phyloP scores from a whole-genome alignment of 2,888 invertebrate genomes.

The Diachrysia chrysitis region DNA sequence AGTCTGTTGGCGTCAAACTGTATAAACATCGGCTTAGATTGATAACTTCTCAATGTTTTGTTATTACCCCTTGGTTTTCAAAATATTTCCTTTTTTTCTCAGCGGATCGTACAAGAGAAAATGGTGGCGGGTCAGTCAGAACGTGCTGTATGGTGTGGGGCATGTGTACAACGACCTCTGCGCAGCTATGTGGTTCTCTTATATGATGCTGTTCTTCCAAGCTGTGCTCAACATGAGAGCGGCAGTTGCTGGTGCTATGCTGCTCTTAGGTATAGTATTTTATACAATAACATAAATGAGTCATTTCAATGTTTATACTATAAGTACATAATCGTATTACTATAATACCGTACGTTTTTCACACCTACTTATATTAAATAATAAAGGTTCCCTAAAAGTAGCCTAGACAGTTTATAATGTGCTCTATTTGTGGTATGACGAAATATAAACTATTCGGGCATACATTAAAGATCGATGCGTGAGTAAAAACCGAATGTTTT shows the following conservation, averaged over 20 bases:
- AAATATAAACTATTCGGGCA: neutral
- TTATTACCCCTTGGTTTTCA: conserved; percentile 7
- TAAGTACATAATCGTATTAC: neutral
- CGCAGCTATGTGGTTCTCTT: conserved; percentile 98
- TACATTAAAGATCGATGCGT: neutral
- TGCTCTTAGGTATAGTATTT: conserved; percentile 91
- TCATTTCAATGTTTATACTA: neutral
- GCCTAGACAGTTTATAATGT: neutral
- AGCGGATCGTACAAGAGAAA: conserved; percentile 74
- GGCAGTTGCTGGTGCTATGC: conserved; percentile 90
- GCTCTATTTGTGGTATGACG: neutral
- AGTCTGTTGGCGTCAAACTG: neutral
- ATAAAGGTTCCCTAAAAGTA: too few relatives aligned
- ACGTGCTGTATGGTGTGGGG: conserved; percentile 91
- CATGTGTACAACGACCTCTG: conserved; percentile 98
- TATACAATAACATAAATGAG: neutral
- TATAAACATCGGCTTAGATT: conserved; percentile 15
- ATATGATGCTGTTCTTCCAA: conserved; percentile 95
- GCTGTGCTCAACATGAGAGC: conserved; percentile 89
- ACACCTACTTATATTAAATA: too few relatives aligned
- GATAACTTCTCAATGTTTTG: conserved; percentile 3
- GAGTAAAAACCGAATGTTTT: neutral
- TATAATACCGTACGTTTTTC: too few relatives aligned
- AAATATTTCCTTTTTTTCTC: conserved; percentile 51
- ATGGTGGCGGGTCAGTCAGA: conserved; percentile 83